Conservation (phyloP, 2,888 invertebrate genomes). For the Auanema freiburgensis region DNA sequence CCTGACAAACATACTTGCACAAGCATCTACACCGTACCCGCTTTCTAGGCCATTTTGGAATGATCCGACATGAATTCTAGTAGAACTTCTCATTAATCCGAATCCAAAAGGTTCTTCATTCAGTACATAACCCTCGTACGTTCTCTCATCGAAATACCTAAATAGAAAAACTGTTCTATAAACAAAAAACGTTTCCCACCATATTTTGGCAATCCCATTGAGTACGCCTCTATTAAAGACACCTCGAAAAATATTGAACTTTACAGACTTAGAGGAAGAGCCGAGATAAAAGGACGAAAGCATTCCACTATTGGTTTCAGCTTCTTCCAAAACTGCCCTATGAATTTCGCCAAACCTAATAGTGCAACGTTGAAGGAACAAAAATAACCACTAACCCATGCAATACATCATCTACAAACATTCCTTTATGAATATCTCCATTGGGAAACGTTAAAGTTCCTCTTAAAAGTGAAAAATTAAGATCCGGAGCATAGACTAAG, state of each 20-base stretch:
- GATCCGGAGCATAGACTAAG: background rate
- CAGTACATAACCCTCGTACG: conserved; percentile 12
- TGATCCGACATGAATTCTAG: background rate
- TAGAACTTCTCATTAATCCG: conserved; percentile 10
- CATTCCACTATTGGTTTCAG: background rate
- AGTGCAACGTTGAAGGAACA: too few species aligned
- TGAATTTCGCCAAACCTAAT: conserved; percentile 16
- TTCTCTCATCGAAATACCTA: conserved; percentile 12
- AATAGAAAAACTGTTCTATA: background rate
- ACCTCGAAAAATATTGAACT: conserved; percentile 15
- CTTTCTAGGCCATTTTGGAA: background rate
- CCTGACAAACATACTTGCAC: background rate
- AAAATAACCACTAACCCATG: conserved; percentile 14
- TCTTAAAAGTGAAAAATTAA: conserved; percentile 3
- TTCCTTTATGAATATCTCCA: conserved; percentile 14
- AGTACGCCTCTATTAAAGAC: conserved; percentile 16
- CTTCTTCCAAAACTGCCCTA: background rate
- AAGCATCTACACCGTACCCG: background rate
- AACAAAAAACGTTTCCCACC: background rate
- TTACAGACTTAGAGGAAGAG: background rate
- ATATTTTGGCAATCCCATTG: conserved; percentile 14
- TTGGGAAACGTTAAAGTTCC: conserved; percentile 2
- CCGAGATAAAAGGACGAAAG: conserved; percentile 4
- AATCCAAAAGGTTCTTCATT: conserved; percentile 14
- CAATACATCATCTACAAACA: conserved; percentile 11